Conservation (phyloP, 2,113 vertebrate genomes). For the Asarcornis scutulata region DNA sequence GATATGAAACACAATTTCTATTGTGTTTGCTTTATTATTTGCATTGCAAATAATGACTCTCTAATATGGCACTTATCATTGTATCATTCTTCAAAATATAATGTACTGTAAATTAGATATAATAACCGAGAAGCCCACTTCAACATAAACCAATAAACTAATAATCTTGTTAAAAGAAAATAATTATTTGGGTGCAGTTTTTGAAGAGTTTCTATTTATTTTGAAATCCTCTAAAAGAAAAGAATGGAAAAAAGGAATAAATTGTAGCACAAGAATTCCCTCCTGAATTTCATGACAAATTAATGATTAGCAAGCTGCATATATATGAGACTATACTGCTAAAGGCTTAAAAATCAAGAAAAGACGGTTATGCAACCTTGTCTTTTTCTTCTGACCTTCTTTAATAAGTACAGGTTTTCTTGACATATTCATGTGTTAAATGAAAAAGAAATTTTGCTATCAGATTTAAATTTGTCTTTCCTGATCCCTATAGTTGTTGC, state of each 20-base stretch:
- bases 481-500: neutral
- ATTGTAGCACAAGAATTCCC: neutral
- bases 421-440: neutral
- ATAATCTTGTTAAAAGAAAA: constrained; percentile 59
- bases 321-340: neutral
- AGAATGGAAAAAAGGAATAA: constrained; percentile 21
- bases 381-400: neutral
- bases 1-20: constrained; percentile 11
- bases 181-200: constrained; percentile 46
- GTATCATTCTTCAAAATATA: constrained; percentile 37
- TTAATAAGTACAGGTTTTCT: neutral
- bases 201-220: constrained; percentile 52
- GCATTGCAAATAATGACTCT: neutral
- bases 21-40: too few relatives aligned
- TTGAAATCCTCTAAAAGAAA: constrained; percentile 26
- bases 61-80: constrained; percentile 32
- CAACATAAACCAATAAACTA: constrained; percentile 58
- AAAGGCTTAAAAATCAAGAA: constrained; percentile 1
- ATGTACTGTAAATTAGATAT: constrained; percentile 8
- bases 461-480: neutral
- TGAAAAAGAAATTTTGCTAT: neutral
- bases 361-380: neutral
- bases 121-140: constrained; percentile 28
- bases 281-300: constrained; percentile 48
- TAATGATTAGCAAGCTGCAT: constrained; percentile 20